phyloP scores from a whole-genome alignment of 1,140 invertebrate species.

The Lucilia cuprina region DNA sequence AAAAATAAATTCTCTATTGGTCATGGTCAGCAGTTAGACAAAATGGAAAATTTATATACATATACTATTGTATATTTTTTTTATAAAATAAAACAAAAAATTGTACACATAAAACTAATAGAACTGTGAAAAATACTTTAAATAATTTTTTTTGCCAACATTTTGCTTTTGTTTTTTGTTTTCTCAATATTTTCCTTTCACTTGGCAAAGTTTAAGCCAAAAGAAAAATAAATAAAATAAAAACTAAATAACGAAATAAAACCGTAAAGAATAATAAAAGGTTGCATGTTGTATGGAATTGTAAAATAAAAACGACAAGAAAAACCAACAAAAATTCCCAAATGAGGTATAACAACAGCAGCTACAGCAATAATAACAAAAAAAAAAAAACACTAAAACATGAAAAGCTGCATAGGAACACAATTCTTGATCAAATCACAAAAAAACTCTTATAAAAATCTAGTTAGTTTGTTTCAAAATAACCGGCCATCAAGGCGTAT shows the following conservation, averaged over 20 bases:
- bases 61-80: no score
- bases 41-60: neutral
- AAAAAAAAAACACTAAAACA: neutral
- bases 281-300: neutral
- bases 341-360: conserved; percentile 1
- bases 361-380: neutral
- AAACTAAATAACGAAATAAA: neutral
- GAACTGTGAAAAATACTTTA: conserved; percentile 7
- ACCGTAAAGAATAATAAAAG: conserved; percentile 12
- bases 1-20: conserved; percentile 14
- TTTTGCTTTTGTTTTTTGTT: neutral
- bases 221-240: neutral
- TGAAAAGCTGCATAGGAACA: neutral
- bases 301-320: neutral
- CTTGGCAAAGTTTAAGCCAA: neutral
- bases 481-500: neutral
- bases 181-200: neutral
- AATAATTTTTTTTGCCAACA: neutral
- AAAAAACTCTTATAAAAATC: neutral
- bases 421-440: neutral
- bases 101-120: neutral
- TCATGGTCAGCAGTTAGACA: conserved; percentile 13
- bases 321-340: neutral
- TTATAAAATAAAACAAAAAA: neutral
- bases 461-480: neutral